Conservation (phyloP, 1,140 invertebrate species). For the Musca vetustissima region DNA sequence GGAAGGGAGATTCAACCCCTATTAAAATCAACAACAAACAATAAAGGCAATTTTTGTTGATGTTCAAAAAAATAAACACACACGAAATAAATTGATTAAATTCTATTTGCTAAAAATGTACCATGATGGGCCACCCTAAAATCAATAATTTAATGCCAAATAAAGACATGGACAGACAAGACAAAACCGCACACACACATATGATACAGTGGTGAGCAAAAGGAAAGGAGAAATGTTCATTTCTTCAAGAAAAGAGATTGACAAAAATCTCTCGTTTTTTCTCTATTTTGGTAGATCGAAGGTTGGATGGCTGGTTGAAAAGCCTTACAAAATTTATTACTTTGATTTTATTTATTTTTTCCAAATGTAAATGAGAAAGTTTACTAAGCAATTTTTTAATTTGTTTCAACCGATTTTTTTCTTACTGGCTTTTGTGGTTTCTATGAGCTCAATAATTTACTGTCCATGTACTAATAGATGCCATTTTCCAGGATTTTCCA, state of each 20-base stretch:
- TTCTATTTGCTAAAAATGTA: slow-evolving; percentile 7
- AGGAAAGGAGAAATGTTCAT: too few species aligned
- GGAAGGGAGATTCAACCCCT: not conserved
- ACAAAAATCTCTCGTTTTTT: too few species aligned
- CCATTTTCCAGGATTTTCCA: not conserved
- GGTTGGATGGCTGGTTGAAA: too few species aligned
- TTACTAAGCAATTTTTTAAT: slow-evolving; percentile 17
- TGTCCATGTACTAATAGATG: not conserved
- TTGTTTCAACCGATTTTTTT: not conserved
- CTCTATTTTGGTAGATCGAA: too few species aligned
- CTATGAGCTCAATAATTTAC: not conserved
- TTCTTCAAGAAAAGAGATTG: not conserved
- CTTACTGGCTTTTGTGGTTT: not conserved
- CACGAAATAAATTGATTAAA: slow-evolving; percentile 10
- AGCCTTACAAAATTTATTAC: too few species aligned
- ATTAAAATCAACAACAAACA: not conserved
- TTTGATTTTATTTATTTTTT: not conserved
- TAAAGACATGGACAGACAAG: too few species aligned
- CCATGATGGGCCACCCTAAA: not conserved
- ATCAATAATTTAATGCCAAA: too few species aligned
- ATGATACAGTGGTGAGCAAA: not conserved
- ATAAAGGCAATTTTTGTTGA: too few species aligned
- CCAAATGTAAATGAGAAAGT: not conserved
- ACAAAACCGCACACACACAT: too few species aligned
- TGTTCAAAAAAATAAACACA: too few species aligned